These are phyloP conservation scores for Aporrectodea caliginosa DNA, from an alignment of 1,140 invertebrate genomes.

Conservation along the genomic window DNA sequence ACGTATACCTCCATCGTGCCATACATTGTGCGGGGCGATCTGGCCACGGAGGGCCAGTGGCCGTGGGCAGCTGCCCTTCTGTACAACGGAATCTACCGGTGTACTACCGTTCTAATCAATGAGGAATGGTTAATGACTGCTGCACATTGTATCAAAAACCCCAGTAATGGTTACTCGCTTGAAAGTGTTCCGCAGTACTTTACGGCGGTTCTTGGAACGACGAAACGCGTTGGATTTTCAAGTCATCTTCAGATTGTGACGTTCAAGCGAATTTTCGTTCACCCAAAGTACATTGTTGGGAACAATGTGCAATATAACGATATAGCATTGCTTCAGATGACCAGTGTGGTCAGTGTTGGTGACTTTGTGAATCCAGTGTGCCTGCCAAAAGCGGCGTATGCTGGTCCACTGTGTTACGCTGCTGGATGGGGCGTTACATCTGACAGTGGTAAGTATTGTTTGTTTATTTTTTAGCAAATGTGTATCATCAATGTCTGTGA, in stretches of 20 bases:
- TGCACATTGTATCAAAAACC: background rate
- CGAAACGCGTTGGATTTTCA: background rate
- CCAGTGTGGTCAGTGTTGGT: background rate
- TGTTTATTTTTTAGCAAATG: too few relatives aligned
- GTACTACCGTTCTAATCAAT: background rate
- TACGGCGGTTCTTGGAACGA: background rate
- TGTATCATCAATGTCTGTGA: too few relatives aligned
- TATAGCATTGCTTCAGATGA: background rate
- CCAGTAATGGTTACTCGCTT: background rate
- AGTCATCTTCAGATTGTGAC: background rate
- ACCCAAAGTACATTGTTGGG: background rate
- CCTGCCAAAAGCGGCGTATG: background rate
- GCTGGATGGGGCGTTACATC: background rate
- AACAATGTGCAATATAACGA: background rate
- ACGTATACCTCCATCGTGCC: background rate
- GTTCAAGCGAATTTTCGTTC: background rate
- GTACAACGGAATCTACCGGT: background rate
- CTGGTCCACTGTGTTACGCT: background rate
- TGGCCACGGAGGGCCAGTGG: constrained; percentile 1
- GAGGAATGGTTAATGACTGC: background rate
- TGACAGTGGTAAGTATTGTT: background rate
- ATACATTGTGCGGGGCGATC: background rate
- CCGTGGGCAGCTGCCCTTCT: background rate
- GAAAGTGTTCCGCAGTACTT: background rate
- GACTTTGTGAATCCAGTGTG: background rate